phyloP scores from a whole-genome alignment of 2,113 vertebrate species.

The Bambusicola thoracicus region DNA sequence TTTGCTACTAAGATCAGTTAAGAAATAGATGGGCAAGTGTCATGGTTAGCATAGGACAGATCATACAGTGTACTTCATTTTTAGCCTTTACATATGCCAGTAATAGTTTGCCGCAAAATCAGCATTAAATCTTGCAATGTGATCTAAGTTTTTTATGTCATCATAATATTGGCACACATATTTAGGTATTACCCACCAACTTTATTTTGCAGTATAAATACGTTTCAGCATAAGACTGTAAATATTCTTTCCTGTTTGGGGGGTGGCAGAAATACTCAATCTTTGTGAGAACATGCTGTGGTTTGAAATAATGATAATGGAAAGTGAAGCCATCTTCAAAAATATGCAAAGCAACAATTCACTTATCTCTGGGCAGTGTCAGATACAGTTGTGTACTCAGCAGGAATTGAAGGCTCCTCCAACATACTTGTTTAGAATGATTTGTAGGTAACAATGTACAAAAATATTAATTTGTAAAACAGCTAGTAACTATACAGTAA shows the following conservation, averaged over 20 bases:
- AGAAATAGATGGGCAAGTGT: too few relatives aligned
- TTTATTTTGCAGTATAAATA: not conserved
- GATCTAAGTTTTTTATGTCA: not conserved
- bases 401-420: not conserved
- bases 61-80: not conserved
- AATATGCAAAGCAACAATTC: not conserved
- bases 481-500: not conserved
- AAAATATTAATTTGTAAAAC: conserved; percentile 1
- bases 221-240: not conserved
- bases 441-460: not conserved
- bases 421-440: conserved; percentile 24
- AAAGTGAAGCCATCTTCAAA: not conserved
- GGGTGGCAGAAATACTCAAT: not conserved
- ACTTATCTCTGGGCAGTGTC: conserved; percentile 29
- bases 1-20: too few relatives aligned
- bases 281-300: not conserved
- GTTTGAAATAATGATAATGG: conserved; percentile 12
- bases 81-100: not conserved
- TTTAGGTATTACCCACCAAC: not conserved
- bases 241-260: not conserved
- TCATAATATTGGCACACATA: not conserved
- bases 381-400: conserved; percentile 11
- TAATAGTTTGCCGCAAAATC: not conserved
- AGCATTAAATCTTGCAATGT: not conserved
- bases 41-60: too few relatives aligned